Conservation (phyloP, 1,140 invertebrate genomes). For the Drosophila nigromelanica region DNA sequence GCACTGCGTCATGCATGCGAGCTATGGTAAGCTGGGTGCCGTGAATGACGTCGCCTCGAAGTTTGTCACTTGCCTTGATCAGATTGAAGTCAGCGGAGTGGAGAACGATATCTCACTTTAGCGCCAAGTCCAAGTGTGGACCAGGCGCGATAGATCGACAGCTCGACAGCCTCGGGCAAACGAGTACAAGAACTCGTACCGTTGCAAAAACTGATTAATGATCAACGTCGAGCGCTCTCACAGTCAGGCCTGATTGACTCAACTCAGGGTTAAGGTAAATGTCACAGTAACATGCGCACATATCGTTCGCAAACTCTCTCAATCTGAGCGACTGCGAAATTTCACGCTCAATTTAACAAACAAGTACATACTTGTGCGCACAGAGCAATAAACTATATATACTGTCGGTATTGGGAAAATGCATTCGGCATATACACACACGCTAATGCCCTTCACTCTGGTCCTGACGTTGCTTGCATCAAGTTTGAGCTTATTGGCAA, state of each 20-base stretch:
- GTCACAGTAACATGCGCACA: slow-evolving; percentile 54
- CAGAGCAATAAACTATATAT: slow-evolving; percentile 21
- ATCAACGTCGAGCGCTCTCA: slow-evolving; percentile 7
- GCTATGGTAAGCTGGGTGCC: not conserved
- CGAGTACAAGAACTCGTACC: too few relatives aligned
- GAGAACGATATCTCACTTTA: slow-evolving; percentile 11
- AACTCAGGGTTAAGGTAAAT: slow-evolving; percentile 79
- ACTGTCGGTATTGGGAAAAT: slow-evolving; percentile 1
- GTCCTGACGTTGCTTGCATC: not conserved
- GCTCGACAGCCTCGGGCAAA: too few relatives aligned
- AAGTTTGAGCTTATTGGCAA: slow-evolving; percentile 18
- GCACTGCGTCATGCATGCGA: slow-evolving; percentile 9
- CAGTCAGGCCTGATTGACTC: slow-evolving; percentile 76
- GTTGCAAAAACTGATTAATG: slow-evolving; percentile 25
- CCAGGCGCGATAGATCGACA: too few relatives aligned
- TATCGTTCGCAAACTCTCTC: not conserved
- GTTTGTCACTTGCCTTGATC: slow-evolving; percentile 45
- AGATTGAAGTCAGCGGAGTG: slow-evolving; percentile 7
- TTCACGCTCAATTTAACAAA: slow-evolving; percentile 63
- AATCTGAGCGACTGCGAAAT: slow-evolving; percentile 32
- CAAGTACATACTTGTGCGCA: slow-evolving; percentile 13
- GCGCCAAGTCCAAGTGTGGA: slow-evolving; percentile 8
- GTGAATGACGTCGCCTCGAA: not conserved
- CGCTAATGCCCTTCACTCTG: not conserved
- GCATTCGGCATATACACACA: slow-evolving; percentile 14